Evolutionary conservation across 2,113 vertebrate genomes (phyloP), one percentile per base, ranked within the genome.

Genomic region (Gila orcuttii): DNA sequence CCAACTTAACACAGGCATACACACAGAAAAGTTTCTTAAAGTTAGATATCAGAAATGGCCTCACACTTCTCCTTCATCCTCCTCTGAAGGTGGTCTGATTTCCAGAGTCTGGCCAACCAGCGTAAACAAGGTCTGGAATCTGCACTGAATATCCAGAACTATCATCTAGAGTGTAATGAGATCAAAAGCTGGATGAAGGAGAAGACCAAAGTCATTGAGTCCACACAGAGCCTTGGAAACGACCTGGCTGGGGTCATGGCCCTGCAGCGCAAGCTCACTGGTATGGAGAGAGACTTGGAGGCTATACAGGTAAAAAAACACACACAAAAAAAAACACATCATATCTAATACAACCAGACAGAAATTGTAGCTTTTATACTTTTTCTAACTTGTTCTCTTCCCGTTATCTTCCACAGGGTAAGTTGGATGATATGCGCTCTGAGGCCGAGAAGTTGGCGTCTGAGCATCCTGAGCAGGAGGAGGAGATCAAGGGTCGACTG

Each of bases 161-260:
- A 97, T 92, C 96, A 97, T 90, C 88, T 99, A 59, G 98, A 99
- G 73, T 99, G 97, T 89, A 96, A 97, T 19, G 98, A 99, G 93
- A 98, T 96, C 75, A 95, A 96, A 80, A 92, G 94, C 31, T 99
- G 98, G 98, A 99, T 99, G 96, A 95, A 94, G 89, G 98, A 99
- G 86, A 99, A 99, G 92, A 98, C 96, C 78, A 97, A 98, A 71
- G 96, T 97, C 57, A 97, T 99, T 3, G 98, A 98, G 90, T 97
- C 97, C 25, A 99, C 97, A 0, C 96, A 98, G 89, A 92, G 94
- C 33, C 91, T 97, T 88, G 98, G 97, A 88, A 97, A 97, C 0
- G 98, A 99, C 90, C 94, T 97, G 89, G 96, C 97, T 0, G 98
- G 97, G 0, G 96, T 99, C 82, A 95, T 96, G 94, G 97, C 97